These are phyloP conservation scores for Pandemis corylana DNA, from an alignment of 2,888 invertebrate genomes.

Conservation along the genomic window DNA sequence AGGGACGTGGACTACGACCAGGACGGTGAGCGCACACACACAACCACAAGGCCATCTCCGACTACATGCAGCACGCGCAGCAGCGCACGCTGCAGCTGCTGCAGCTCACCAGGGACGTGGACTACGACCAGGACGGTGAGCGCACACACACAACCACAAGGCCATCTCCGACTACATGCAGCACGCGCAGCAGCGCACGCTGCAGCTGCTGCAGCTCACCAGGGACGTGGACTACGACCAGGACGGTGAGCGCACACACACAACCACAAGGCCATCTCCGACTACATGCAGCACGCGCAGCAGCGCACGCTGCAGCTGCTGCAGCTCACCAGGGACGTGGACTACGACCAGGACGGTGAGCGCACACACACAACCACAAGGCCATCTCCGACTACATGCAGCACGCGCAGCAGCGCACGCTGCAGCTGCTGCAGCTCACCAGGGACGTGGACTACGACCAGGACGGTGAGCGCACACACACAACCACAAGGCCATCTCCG, in stretches of 20 bases:
- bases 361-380: conserved; percentile 90
- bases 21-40: conserved; percentile 89
- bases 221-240: conserved; percentile 98
- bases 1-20: conserved; percentile 98
- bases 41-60: conserved; percentile 92
- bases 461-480: conserved; percentile 89
- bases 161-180: conserved; percentile 89
- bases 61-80: conserved; percentile 88
- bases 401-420: conserved; percentile 89
- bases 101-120: conserved; percentile 94
- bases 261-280: conserved; percentile 92
- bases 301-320: conserved; percentile 90
- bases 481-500: conserved; percentile 92
- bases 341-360: conserved; percentile 97
- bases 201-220: conserved; percentile 90
- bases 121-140: conserved; percentile 97
- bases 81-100: conserved; percentile 90
- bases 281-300: conserved; percentile 88
- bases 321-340: conserved; percentile 94
- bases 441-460: conserved; percentile 98
- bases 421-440: conserved; percentile 90
- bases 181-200: conserved; percentile 89
- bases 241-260: conserved; percentile 89
- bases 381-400: conserved; percentile 89
- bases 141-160: conserved; percentile 90